Evolutionary conservation across 37 sponge, comb jelly and placozoan species (phyloP).

Genomic region (Tethya wilhelma): DNA sequence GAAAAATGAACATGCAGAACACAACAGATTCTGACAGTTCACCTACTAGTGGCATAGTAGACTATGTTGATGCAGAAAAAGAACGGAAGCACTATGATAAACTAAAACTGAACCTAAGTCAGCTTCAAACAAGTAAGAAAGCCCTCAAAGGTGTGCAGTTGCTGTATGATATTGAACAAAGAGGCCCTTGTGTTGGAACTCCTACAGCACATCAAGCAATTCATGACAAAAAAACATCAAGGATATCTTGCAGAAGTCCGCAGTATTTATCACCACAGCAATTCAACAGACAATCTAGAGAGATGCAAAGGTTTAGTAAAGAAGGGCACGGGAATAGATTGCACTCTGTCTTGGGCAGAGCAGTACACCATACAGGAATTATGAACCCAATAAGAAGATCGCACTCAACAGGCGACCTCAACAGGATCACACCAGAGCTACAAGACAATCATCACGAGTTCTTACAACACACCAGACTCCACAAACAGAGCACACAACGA

Average conservation of each 20-base stretch:
- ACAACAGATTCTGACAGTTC: slow-evolving; percentile 29
- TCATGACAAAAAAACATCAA: not conserved
- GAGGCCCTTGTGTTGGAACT: not conserved
- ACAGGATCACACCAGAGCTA: too few relatives aligned
- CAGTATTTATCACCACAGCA: not conserved
- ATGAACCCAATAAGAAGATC: too few relatives aligned
- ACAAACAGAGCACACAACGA: too few relatives aligned
- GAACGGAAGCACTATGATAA: slow-evolving; percentile 30
- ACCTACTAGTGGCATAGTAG: not conserved
- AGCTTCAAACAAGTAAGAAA: slow-evolving; percentile 3
- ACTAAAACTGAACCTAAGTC: slow-evolving; percentile 31
- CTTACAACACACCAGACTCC: too few relatives aligned
- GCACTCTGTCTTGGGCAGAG: slow-evolving; percentile 30
- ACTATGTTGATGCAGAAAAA: not conserved
- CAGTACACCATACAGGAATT: too few relatives aligned
- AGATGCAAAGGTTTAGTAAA: not conserved
- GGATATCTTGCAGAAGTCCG: not conserved
- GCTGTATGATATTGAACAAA: not conserved
- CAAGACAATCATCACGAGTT: too few relatives aligned
- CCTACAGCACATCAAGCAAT: not conserved
- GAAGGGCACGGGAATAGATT: slow-evolving; percentile 25
- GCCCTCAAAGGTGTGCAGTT: not conserved
- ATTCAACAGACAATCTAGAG: not conserved
- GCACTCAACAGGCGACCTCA: too few relatives aligned
- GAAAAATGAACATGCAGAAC: not conserved